Base-by-base conservation (phyloP, 2,888 invertebrate species). In the Diadegma fenestrale region DNA sequence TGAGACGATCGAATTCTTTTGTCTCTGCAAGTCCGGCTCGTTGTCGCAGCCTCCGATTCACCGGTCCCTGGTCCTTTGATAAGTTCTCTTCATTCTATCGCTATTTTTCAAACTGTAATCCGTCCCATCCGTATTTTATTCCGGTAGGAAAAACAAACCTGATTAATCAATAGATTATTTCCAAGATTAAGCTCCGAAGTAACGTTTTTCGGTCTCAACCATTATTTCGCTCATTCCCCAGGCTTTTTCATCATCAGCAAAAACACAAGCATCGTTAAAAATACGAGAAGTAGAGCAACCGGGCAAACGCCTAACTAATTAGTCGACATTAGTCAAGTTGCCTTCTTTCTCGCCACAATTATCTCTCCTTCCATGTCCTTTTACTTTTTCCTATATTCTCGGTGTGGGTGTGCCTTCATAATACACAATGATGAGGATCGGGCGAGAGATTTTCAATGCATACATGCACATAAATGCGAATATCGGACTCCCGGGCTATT, bases 301-400 rank as follows among this genome's bases (percentile, higher is more conserved):
- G 71, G 48, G 78, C 45, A 82, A 82, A 80, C 82, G 71, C 66
- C 72, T 76, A 54, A 82, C 79, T 85, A 85, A 85, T 82, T 85
- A 76, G 82, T 61, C 71, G 66, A 68, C 82, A 79, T 85, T 85
- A 80, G 66, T 82, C 85, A 73, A 80, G 82, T 58, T 22, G 75
- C 75, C 22, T 82, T 75, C 63, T 48, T 48, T 37, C 76, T 63
- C 33, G 19, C 64, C 22, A 5, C 45, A 54, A 58, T 75, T 61
- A 61, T 84, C 58, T 84, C 58, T 79, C 41, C 64, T 66, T 37
- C 48, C 48, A 45, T 37, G 48, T 76, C 17, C 17, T 45, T 64
- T 48, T 12, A n/a, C 12, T 77, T 51, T 58, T 6, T 19, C n/a
- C 6, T 17, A 51, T 1, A 51, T 33, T 51, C n/a, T 69, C 14